Evolutionary conservation across 2,797 vertebrate species (phyloP).

Genomic region (Phyllotis vaccarum): DNA sequence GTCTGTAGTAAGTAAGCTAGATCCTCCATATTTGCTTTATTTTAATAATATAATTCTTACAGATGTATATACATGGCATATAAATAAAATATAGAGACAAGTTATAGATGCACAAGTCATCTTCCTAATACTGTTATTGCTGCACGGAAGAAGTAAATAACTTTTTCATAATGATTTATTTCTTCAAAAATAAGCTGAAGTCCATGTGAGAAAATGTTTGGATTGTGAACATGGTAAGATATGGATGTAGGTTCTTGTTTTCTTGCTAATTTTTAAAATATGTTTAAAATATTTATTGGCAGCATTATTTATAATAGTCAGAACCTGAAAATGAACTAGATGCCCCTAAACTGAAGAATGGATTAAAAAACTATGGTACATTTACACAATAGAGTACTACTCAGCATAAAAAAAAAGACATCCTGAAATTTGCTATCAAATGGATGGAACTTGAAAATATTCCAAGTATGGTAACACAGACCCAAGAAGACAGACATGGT

Average conservation of each 20-base stretch:
- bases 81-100: background rate
- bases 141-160: constrained; percentile 6
- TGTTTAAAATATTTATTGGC: constrained; percentile 9
- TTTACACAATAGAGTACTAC: too few relatives aligned
- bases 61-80: background rate
- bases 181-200: constrained; percentile 52
- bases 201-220: constrained; percentile 4
- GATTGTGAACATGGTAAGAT: background rate
- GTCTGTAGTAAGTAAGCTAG: background rate
- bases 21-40: background rate
- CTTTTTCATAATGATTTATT: constrained; percentile 21
- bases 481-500: too few relatives aligned
- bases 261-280: background rate
- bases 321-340: background rate
- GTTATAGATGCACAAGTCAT: background rate
- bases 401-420: too few relatives aligned
- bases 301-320: too few relatives aligned
- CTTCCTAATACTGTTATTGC: constrained; percentile 2
- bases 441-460: too few relatives aligned
- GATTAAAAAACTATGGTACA: too few relatives aligned
- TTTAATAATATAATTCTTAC: background rate
- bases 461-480: too few relatives aligned
- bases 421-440: too few relatives aligned
- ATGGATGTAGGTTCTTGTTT: background rate
- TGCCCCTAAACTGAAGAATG: too few relatives aligned